Evolutionary conservation across 2,888 invertebrate genomes (phyloP).

Genomic region (Tetragonisca angustula): DNA sequence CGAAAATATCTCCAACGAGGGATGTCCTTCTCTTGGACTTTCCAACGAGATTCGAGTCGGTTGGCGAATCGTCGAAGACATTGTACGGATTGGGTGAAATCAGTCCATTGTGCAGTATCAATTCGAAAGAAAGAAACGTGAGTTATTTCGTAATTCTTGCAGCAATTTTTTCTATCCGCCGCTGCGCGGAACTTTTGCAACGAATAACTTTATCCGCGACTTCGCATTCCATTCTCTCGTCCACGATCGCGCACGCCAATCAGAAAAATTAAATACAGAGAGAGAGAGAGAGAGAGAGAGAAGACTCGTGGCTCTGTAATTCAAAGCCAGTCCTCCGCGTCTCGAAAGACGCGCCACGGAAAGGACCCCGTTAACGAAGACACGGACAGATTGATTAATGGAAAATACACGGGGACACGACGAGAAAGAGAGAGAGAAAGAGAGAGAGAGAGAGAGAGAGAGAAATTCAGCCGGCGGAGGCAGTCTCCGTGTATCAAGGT

Average conservation of each 20-base stretch:
- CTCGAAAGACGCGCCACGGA: conserved; percentile 23
- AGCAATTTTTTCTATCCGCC: neutral
- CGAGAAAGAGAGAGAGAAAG: neutral
- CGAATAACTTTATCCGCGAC: conserved; percentile 13
- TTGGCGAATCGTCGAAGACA: neutral
- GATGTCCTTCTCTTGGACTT: neutral
- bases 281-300: neutral
- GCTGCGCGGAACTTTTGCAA: neutral
- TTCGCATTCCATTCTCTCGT: conserved; percentile 5
- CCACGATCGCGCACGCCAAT: neutral
- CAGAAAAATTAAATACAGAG: conserved; percentile 13
- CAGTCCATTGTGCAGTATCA: neutral
- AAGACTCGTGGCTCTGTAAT: conserved; percentile 9
- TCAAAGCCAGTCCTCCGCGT: conserved; percentile 8
- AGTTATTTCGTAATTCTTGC: neutral
- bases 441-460: neutral
- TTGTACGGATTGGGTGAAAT: neutral
- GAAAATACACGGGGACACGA: conserved; percentile 42
- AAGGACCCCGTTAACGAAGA: conserved; percentile 50
- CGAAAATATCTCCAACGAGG: neutral
- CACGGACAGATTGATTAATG: conserved; percentile 58
- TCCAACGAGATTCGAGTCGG: neutral
- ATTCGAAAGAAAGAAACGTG: neutral
- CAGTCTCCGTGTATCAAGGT: conserved; percentile 56
- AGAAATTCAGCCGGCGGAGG: conserved; percentile 26